Percentiles rank a stretch among this genome's conserved stretches.
These are phyloP conservation scores for Trimorus sp. DNA, from an alignment of 2,888 invertebrate genomes.

Conservation along the genomic window DNA sequence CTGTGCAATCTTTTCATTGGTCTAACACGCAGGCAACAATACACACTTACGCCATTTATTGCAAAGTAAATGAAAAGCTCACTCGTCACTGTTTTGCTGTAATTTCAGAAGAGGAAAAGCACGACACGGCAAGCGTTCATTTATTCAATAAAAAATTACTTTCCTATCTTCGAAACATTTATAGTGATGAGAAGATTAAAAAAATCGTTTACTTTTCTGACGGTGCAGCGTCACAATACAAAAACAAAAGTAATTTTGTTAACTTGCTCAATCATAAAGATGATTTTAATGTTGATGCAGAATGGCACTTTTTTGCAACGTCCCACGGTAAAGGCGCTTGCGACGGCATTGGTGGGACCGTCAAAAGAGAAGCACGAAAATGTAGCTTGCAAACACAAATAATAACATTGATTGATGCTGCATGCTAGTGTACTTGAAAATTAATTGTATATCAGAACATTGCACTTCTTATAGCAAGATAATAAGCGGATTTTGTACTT, in stretches of 20 bases:
- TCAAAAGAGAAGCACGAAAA: conserved; percentile 34
- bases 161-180: conserved; percentile 2
- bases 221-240: conserved; percentile 33
- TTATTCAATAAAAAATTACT: conserved; percentile 28
- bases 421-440: no score
- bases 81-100: conserved; percentile 7
- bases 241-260: conserved; percentile 32
- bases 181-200: conserved; percentile 13
- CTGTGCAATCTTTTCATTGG: conserved; percentile 26
- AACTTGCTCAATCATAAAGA: conserved; percentile 27
- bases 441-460: no score
- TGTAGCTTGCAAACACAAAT: conserved; percentile 16
- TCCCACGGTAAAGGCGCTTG: conserved; percentile 41
- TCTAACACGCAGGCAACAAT: conserved; percentile 12
- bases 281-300: conserved; percentile 34
- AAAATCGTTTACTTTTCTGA: conserved; percentile 34
- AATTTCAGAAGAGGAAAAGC: conserved; percentile 30
- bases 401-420: no score
- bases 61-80: conserved; percentile 5
- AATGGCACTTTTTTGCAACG: conserved; percentile 41
- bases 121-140: conserved; percentile 16
- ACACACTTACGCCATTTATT: conserved; percentile 14
- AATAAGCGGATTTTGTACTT: no score
- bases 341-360: conserved; percentile 30
- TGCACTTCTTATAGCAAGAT: no score